phyloP scores from a whole-genome alignment of 2,113 vertebrate genomes.

The Tapirus terrestris region DNA sequence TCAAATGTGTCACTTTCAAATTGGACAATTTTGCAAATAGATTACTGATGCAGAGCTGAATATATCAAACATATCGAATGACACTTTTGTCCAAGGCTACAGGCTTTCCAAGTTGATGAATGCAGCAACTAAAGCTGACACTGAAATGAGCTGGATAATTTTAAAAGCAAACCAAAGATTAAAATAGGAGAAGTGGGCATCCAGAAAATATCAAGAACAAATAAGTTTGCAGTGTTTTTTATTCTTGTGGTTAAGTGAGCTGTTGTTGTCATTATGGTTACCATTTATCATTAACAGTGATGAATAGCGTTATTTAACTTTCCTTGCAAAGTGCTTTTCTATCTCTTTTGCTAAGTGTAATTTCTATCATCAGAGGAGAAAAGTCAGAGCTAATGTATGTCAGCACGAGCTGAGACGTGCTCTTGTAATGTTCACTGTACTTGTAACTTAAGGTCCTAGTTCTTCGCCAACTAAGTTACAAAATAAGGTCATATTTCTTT shows the following conservation, averaged over 20 bases:
- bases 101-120: slow-evolving; percentile 52
- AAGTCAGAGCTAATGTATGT: slow-evolving; percentile 51
- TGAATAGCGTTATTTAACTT: slow-evolving; percentile 68
- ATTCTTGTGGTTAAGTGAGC: slow-evolving; percentile 17
- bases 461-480: neutral
- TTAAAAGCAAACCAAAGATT: slow-evolving; percentile 51
- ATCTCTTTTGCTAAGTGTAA: slow-evolving; percentile 60
- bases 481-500: slow-evolving; percentile 56
- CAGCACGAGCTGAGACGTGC: neutral
- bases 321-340: slow-evolving; percentile 65
- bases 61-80: slow-evolving; percentile 22
- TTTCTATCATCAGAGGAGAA: slow-evolving; percentile 57
- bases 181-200: slow-evolving; percentile 60
- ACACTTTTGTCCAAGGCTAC: neutral
- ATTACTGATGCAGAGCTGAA: slow-evolving; percentile 58
- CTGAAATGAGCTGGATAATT: slow-evolving; percentile 65
- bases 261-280: neutral
- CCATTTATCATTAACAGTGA: slow-evolving; percentile 63
- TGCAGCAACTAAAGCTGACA: slow-evolving; percentile 58
- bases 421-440: neutral
- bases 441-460: neutral
- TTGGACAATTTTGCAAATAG: slow-evolving; percentile 74
- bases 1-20: slow-evolving; percentile 76
- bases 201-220: slow-evolving; percentile 51
- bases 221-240: slow-evolving; percentile 9